Evolutionary conservation across 1,140 invertebrate species (phyloP).

Genomic region (Drosophila rufa): DNA sequence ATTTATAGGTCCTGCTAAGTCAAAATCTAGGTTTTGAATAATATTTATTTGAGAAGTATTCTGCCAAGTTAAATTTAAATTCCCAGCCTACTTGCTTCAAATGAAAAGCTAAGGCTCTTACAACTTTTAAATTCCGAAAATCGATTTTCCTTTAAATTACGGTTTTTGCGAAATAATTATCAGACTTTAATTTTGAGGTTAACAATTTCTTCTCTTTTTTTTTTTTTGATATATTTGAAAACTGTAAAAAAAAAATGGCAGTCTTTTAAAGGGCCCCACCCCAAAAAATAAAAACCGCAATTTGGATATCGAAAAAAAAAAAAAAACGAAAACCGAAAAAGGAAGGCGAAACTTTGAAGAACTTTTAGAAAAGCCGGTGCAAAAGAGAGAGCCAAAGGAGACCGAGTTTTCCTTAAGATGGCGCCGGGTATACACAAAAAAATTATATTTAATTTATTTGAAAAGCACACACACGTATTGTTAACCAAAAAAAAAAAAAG

Average conservation of each 20-base stretch:
- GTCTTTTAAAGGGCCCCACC: slow-evolving; percentile 10
- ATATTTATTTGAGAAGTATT: background rate
- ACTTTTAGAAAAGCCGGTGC: slow-evolving; percentile 50
- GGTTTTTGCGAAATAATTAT: background rate
- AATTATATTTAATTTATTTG: background rate
- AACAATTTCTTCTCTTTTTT: background rate
- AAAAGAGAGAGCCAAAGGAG: slow-evolving; percentile 18
- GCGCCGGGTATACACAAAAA: slow-evolving; percentile 12
- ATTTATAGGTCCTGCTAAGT: background rate
- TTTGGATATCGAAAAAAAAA: slow-evolving; percentile 1
- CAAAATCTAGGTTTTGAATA: background rate
- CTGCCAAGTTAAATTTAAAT: background rate
- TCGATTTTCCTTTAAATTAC: background rate
- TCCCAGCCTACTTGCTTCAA: no score
- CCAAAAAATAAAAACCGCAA: slow-evolving; percentile 16
- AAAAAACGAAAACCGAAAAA: slow-evolving; percentile 23
- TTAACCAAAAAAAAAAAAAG: background rate
- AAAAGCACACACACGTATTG: background rate
- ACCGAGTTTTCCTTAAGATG: slow-evolving; percentile 32
- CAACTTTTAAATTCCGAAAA: background rate
- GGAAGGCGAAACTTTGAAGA: slow-evolving; percentile 28
- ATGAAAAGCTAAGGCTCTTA: background rate
- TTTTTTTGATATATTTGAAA: background rate
- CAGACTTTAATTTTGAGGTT: background rate
- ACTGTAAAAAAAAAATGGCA: background rate